Evolutionary conservation across 2,113 vertebrate species (phyloP).

Genomic region (Suricata suricatta): DNA sequence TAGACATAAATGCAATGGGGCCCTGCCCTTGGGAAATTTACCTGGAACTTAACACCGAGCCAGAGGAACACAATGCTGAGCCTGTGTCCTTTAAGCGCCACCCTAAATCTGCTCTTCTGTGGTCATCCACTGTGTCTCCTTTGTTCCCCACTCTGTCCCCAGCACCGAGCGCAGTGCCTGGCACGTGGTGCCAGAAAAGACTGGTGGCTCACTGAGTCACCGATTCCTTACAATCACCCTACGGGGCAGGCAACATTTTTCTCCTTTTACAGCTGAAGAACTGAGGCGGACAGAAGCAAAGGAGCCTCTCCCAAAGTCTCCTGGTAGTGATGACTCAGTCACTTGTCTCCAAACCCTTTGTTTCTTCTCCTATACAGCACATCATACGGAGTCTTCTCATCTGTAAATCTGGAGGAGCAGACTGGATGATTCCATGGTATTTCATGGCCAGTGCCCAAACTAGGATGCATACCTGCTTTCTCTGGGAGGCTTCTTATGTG

Average conservation of each 20-base stretch:
- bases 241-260: background rate
- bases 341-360: background rate
- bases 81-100: background rate
- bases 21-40: background rate
- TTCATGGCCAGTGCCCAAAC: background rate
- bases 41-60: background rate
- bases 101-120: background rate
- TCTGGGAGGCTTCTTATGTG: background rate
- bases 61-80: background rate
- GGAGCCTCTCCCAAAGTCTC: background rate
- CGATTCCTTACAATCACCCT: background rate
- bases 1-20: background rate
- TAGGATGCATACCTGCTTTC: background rate
- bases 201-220: background rate
- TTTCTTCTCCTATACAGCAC: background rate
- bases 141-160: background rate
- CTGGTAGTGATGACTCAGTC: background rate
- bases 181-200: background rate
- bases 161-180: background rate
- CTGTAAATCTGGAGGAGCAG: background rate
- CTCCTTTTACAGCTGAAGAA: background rate
- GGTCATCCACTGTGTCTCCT: background rate
- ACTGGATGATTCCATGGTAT: background rate
- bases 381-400: background rate
- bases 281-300: background rate